These are phyloP conservation scores for Saiga tatarica DNA, from an alignment of 2,113 vertebrate genomes.

Conservation along the genomic window DNA sequence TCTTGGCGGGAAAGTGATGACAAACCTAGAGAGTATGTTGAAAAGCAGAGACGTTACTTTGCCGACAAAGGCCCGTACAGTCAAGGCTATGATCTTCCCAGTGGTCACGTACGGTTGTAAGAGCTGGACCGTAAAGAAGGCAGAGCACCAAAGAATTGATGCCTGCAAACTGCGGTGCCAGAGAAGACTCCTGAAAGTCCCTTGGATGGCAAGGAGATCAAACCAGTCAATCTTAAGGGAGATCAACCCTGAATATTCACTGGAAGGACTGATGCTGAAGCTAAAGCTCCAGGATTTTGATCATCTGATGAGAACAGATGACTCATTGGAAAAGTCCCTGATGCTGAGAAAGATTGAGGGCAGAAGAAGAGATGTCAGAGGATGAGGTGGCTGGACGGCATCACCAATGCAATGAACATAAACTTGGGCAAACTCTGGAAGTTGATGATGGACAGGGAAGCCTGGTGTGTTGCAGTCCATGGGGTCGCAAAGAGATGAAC, in stretches of 20 bases:
- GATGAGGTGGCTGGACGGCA: neutral
- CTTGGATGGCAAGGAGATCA: neutral
- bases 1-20: neutral
- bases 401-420: neutral
- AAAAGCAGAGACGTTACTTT: neutral
- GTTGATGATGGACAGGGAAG: neutral
- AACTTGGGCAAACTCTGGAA: neutral
- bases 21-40: neutral
- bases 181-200: neutral
- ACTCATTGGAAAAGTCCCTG: neutral
- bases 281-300: neutral
- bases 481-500: neutral
- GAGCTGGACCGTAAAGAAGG: neutral
- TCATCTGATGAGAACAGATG: neutral
- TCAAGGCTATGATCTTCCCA: neutral
- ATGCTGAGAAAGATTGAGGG: neutral
- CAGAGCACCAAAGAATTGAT: neutral
- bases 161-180: accelerated
- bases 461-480: neutral
- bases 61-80: accelerated
- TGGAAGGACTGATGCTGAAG: neutral
- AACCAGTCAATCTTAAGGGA: neutral
- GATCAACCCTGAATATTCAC: neutral
- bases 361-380: neutral
- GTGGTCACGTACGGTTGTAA: accelerated